These are phyloP conservation scores for Drosophila longiperda DNA, from an alignment of 2,888 invertebrate genomes.

Conservation along the genomic window DNA sequence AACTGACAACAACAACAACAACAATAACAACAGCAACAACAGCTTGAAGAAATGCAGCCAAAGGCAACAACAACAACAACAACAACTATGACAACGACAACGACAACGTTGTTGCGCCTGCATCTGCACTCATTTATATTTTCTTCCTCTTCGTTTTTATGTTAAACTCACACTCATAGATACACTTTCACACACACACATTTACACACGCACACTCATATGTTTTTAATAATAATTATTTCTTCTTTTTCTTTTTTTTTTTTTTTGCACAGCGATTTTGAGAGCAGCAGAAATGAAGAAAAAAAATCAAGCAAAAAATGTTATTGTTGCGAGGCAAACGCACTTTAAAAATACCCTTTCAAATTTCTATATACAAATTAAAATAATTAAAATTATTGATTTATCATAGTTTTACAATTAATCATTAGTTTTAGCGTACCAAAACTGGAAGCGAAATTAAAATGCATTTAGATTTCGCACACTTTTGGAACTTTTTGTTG, in stretches of 20 bases:
- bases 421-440: no score
- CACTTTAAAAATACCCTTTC: conserved; percentile 1
- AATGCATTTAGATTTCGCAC: background rate
- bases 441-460: background rate
- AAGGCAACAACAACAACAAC: conserved; percentile 52
- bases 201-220: conserved; percentile 56
- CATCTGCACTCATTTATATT: conserved; percentile 70
- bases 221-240: conserved; percentile 75
- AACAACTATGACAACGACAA: conserved; percentile 45
- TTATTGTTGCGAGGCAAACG: background rate
- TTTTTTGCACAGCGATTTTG: conserved; percentile 51
- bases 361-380: no score
- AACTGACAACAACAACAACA: conserved; percentile 20
- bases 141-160: conserved; percentile 33
- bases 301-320: conserved; percentile 19
- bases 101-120: conserved; percentile 63
- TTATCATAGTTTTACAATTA: no score
- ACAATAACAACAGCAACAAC: conserved; percentile 12
- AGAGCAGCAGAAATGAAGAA: conserved; percentile 37
- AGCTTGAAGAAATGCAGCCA: conserved; percentile 65
- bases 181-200: conserved; percentile 22
- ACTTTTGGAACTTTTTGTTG: accelerated
- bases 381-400: background rate
- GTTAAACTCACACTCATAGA: conserved; percentile 60
- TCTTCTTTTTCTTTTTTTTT: conserved; percentile 22